These are phyloP conservation scores for Merluccius polli DNA, from an alignment of 2,797 vertebrate species.

Conservation along the genomic window DNA sequence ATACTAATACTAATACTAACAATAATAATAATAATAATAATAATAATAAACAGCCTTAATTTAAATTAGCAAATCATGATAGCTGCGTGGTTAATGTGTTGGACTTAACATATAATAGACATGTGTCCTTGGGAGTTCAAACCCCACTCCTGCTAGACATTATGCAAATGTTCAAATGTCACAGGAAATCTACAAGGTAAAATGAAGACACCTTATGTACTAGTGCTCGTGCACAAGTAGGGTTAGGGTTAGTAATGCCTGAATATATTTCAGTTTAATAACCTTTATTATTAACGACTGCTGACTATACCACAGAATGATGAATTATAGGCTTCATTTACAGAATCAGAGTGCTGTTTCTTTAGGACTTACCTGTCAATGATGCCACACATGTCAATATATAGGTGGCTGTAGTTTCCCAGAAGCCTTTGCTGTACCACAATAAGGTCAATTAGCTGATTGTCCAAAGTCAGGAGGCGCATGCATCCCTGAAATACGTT, in stretches of 20 bases:
- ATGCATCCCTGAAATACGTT: constrained; percentile 89
- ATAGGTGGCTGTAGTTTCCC: constrained; percentile 85
- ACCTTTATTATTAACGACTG: not conserved
- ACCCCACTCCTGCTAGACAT: too few relatives aligned
- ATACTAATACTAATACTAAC: too few relatives aligned
- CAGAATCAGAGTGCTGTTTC: not conserved
- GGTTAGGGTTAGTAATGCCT: too few relatives aligned
- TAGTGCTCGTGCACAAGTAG: too few relatives aligned
- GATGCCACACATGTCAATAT: constrained; percentile 91
- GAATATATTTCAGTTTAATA: not conserved
- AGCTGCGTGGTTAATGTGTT: too few relatives aligned
- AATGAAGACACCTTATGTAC: too few relatives aligned
- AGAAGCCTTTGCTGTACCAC: constrained; percentile 79
- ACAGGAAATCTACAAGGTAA: not conserved
- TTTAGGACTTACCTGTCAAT: constrained; percentile 81
- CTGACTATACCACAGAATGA: not conserved
- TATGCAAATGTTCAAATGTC: not conserved
- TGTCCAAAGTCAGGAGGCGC: constrained; percentile 75
- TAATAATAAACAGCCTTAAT: too few relatives aligned
- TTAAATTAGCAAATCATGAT: too few relatives aligned
- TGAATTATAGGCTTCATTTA: not conserved
- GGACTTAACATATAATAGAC: too few relatives aligned
- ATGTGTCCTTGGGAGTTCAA: too few relatives aligned
- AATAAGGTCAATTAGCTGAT: constrained; percentile 77
- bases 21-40: too few relatives aligned